Base-by-base conservation (phyloP, 2,113 vertebrate genomes). In the Orientallactaga bullata region DNA sequence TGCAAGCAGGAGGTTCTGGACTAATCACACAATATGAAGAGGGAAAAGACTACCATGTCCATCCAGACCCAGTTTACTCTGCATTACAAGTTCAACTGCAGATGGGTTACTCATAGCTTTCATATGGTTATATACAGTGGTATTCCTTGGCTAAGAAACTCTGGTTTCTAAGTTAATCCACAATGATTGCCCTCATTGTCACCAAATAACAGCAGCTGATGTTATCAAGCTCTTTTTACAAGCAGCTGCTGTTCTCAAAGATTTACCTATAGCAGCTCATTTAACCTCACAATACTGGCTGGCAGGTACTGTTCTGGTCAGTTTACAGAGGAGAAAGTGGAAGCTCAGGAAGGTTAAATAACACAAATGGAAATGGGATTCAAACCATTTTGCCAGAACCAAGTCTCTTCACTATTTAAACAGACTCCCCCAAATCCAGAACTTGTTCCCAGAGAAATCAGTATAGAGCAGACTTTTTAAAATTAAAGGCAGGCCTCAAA, bases 161-260 rank as follows among this genome's bases (percentile, higher is more conserved):
- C 82, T 66, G 39, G 79, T 71, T 89, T 95, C 90, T 77, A 63
- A 92, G 51, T 42, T 61, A 72, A 92, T 72, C 90, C 78, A 82
- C 74, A 85, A 68, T 72, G 79, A 93, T 35, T 42, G 65, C 37
- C 71, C 85, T 74, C 88, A 47, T 23, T 66, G 94, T 87, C 69
- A 55, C 73, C 63, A 66, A 69, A 47, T 24, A 83, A 28, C 69
- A 93, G 74, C 90, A 92, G 94, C 92, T 96, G 96, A 83, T 77
- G 26, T 42, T 55, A 83, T 47, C 78, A 79, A 68, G 82, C 39
- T 88, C 89, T 66, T 69, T 82, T 72, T 68, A 39, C 51, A 61
- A 28, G n/a, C 88, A 91, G 77, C 85, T 77, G 72, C 73, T 30
- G 35, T 12, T 18, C 84, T 71, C 12, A 39, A 93, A 74, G 81